phyloP scores from a whole-genome alignment of 2,888 invertebrate genomes.

The Ellobium chinense region DNA sequence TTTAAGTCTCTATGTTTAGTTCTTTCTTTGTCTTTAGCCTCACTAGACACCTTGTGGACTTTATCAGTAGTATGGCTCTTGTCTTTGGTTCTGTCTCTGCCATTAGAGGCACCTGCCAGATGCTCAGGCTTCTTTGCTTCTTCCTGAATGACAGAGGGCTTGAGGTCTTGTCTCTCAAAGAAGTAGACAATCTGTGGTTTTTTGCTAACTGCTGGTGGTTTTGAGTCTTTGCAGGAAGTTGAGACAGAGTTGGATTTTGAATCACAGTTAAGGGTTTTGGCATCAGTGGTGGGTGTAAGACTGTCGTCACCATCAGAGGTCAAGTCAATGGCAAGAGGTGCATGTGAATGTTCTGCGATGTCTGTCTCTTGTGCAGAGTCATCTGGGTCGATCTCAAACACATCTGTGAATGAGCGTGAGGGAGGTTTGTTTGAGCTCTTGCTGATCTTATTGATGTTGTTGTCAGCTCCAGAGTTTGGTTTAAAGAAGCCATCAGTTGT shows the following conservation, averaged over 20 bases:
- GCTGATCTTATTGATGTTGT: too few species aligned
- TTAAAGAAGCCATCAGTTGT: too few species aligned
- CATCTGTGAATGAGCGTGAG: too few species aligned
- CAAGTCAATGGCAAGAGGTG: constrained; percentile 19
- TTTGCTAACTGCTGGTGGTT: neutral
- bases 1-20: neutral
- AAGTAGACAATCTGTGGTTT: constrained; percentile 50
- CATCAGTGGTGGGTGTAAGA: too few species aligned
- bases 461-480: too few species aligned
- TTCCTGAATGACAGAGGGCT: too few species aligned
- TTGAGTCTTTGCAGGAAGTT: neutral
- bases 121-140: constrained; percentile 41
- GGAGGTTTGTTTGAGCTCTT: too few species aligned
- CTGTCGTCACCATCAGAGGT: neutral
- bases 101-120: neutral
- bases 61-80: neutral
- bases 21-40: neutral
- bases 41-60: neutral
- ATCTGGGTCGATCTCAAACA: too few species aligned
- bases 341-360: neutral
- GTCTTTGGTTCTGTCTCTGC: neutral
- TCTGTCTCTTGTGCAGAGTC: too few species aligned
- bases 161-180: constrained; percentile 54
- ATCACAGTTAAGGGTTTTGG: neutral
- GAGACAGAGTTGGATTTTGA: neutral